Base-by-base conservation (phyloP, 2,797 vertebrate genomes). In the Sebastes hubbsi region DNA sequence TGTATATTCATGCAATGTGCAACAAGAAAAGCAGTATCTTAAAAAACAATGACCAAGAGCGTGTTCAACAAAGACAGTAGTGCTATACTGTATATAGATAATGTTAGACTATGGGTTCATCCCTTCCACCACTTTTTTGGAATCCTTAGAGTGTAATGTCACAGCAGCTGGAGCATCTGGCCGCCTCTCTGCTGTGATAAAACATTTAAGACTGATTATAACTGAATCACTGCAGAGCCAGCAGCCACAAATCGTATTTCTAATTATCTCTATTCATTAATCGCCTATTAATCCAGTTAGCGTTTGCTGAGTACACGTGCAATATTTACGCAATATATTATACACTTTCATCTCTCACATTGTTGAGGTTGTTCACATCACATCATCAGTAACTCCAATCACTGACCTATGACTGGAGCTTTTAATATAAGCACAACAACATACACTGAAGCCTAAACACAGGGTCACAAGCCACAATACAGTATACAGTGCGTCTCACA, bases 141-240 rank as follows among this genome's bases (percentile, higher is more conserved):
- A 8, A 54, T 78, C 62, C 29, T 56, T 42, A 54, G 22, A 38
- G 16, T 63, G 20, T 25, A 78, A 60, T 61, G 49, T 72, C 46
- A 62, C 29, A 52, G 74, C 61, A 18, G 42, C 56, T 62, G 56
- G 13, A 64, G 36, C 18, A 77, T 69, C 46, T 36, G 38, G 58
- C 3, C 1, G 6, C 34, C 25, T 81, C 24, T 49, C 62, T 61
- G 52, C 82, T 86, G 36, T 67, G 68, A 63, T 61, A 66, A 81
- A 78, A 85, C 30, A 87, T 42, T 58, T 13, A 69, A 42, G 49
- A 8, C 52, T 65, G 27, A 68, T 81, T 71, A 69, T 13, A 64
- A 11, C 66, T 30, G 1, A 49, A 55, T 87, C 92, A 55, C 20
- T 29, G 38, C 20, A 68, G 9, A 38, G 22, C 42, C 54, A 66